phyloP scores from a whole-genome alignment of 2,797 vertebrate species.

The Coilia nasus region DNA sequence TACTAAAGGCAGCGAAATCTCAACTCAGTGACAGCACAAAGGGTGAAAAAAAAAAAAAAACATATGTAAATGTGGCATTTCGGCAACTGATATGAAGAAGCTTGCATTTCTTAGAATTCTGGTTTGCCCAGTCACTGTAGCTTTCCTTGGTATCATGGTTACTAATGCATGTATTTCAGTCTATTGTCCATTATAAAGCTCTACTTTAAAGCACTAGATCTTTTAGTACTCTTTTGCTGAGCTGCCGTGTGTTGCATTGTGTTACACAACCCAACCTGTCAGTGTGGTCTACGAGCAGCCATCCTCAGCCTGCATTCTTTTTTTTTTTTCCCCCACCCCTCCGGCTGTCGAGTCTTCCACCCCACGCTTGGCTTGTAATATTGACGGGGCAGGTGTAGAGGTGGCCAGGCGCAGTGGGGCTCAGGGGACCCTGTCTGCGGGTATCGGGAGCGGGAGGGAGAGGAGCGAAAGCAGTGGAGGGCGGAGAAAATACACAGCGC shows the following conservation, averaged over 20 bases:
- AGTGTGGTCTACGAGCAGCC: not conserved
- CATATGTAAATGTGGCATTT: constrained; percentile 1
- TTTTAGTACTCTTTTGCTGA: not conserved
- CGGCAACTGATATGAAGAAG: not conserved
- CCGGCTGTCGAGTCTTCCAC: constrained; percentile 15
- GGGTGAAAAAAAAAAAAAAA: not conserved
- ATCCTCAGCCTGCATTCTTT: not conserved
- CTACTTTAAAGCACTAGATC: not conserved
- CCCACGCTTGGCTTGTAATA: not conserved
- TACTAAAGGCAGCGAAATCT: not conserved
- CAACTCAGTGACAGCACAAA: not conserved
- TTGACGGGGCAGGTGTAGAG: constrained; percentile 8
- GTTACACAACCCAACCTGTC: not conserved
- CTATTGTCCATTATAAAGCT: not conserved
- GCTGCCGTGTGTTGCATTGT: not conserved
- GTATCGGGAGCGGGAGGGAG: not conserved
- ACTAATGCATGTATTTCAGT: not conserved
- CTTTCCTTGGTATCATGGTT: not conserved
- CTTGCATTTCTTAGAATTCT: not conserved
- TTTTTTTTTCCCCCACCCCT: not conserved
- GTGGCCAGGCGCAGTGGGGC: constrained; percentile 1
- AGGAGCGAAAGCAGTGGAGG: not conserved
- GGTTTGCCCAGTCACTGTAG: not conserved
- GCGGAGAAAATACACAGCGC: constrained; percentile 20
- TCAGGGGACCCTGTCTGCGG: not conserved